These are phyloP conservation scores for Premnoplex brunnescens DNA, from an alignment of 2,797 vertebrate species.

Conservation along the genomic window DNA sequence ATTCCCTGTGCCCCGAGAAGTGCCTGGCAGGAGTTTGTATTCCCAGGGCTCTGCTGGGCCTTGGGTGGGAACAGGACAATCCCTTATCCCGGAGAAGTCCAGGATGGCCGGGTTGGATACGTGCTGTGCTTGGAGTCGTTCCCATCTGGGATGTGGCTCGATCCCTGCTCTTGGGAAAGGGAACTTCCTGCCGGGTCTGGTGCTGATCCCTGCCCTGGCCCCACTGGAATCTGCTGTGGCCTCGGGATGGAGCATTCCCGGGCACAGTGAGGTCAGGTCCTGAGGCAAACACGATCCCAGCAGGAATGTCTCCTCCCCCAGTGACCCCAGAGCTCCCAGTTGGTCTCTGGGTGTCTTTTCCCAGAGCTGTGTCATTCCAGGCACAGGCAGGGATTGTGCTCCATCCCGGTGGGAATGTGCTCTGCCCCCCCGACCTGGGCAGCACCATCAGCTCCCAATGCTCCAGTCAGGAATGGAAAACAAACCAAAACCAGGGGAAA, in stretches of 20 bases:
- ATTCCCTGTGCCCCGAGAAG: background rate
- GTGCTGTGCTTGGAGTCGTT: background rate
- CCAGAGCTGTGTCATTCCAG: background rate
- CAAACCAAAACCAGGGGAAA: background rate
- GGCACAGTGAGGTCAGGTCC: background rate
- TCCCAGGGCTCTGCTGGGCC: background rate
- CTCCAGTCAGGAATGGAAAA: background rate
- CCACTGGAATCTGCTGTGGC: background rate
- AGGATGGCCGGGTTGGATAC: background rate
- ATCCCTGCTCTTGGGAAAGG: background rate
- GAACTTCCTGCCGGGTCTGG: background rate
- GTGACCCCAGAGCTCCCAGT: background rate
- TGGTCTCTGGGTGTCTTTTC: background rate
- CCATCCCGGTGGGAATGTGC: background rate
- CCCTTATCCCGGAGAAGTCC: background rate
- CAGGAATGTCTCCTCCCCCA: background rate
- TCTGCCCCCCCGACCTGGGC: background rate
- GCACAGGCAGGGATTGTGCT: background rate
- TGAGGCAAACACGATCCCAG: background rate
- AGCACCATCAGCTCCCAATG: background rate
- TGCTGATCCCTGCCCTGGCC: background rate
- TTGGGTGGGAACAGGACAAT: background rate
- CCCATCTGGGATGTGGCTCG: background rate
- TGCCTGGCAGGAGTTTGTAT: background rate
- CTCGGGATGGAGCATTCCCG: background rate